phyloP scores from a whole-genome alignment of 2,888 invertebrate genomes.

The Cosmopolites sordidus region DNA sequence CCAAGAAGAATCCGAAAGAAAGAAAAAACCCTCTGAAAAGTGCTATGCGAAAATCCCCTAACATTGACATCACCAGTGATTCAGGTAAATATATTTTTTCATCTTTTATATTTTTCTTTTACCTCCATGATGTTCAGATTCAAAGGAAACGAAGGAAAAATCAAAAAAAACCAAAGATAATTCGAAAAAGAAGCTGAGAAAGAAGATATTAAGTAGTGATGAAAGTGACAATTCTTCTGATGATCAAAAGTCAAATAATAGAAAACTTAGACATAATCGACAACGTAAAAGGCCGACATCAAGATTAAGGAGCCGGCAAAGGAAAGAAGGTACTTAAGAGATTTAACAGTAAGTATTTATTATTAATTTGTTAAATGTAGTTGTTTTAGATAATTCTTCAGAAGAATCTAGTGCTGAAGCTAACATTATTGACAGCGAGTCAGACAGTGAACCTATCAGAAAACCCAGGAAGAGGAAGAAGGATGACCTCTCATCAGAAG shows the following conservation, averaged over 20 bases:
- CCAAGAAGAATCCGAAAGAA: slow-evolving; percentile 24
- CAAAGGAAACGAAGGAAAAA: slow-evolving; percentile 11
- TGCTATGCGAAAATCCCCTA: slow-evolving; percentile 14
- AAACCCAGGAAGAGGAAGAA: no score
- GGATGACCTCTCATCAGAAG: no score
- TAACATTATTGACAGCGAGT: not conserved
- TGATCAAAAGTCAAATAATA: no score
- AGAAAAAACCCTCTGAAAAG: slow-evolving; percentile 15
- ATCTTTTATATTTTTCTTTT: not conserved
- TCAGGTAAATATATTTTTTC: slow-evolving; percentile 10
- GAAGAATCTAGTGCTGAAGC: slow-evolving; percentile 10
- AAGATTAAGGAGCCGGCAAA: no score
- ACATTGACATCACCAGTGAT: slow-evolving; percentile 6
- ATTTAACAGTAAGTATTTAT: no score
- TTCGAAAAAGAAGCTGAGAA: not conserved
- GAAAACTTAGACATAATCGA: no score
- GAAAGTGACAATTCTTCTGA: not conserved
- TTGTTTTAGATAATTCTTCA: slow-evolving; percentile 6
- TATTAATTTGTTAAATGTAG: not conserved
- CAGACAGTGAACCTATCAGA: no score
- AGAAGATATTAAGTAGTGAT: slow-evolving; percentile 2
- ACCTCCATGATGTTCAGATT: not conserved
- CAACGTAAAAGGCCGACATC: no score
- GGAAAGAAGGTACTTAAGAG: no score
- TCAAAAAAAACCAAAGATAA: slow-evolving; percentile 1